Evolutionary conservation across 2,113 vertebrate genomes (phyloP), one percentile per base, ranked within the genome.

Genomic region (Dasyprocta punctata): DNA sequence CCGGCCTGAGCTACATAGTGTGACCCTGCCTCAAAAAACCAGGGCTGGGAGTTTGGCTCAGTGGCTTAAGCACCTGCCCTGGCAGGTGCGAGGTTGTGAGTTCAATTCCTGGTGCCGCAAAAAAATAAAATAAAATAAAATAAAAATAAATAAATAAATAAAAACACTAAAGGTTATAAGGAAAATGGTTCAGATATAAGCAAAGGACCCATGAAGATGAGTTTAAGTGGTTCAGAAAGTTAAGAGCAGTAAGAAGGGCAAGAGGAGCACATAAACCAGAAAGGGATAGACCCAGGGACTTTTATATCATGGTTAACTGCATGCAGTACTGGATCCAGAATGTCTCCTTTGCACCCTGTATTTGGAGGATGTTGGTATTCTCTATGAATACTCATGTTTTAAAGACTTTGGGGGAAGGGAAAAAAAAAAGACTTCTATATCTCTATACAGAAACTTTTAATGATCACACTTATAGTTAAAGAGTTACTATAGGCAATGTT

Each of bases 131-230:
- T 6, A 49, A 49, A 49, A 49, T 6, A 49, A 49, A 49, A 49
- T 6, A 49, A 49, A 49, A 49, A 49, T 6, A 49, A 49, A 49
- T 6, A 49, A 49, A 49, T 6, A 49, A 49, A 49, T 6, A 49
- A 49, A 8, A 56, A 56, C 26, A 33, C 89, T 19, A 71, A 92
- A 54, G 54, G 56, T 36, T 28, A n/a, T 4, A 41, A 73, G 81
- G 75, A 81, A 92, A 87, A 36, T 2, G 54, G 58, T 33, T 93
- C 83, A 6, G 26, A 89, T 49, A 3, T 26, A 83, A n/a, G 47
- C 3, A 36, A 33, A 0, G 0, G 47, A 44, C 0, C 33, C 0
- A 5, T 0, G 3, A 58, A 90, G 77, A n/a, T 3, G 2, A 77
- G 82, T 36, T 44, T 30, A 9, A 73, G 65, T 82, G 28, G 24